Percentiles rank a stretch among this genome's conserved stretches.
phyloP scores from a whole-genome alignment of 2,113 vertebrate genomes.

The Ailurus styani region DNA sequence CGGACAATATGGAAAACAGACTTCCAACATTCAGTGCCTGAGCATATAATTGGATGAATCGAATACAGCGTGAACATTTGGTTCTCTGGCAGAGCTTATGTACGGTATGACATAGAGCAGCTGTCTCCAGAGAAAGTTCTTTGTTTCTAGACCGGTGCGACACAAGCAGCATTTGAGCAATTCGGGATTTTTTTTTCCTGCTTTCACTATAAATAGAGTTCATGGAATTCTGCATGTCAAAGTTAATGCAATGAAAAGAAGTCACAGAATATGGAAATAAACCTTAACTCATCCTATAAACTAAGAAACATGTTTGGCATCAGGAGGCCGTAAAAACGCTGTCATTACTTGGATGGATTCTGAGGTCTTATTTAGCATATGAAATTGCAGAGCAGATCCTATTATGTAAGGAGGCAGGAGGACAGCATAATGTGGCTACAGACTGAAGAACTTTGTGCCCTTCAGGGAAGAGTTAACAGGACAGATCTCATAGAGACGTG shows the following conservation, averaged over 20 bases:
- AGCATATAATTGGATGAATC: neutral
- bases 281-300: conserved; percentile 36
- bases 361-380: conserved; percentile 54
- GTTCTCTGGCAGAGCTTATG: conserved; percentile 34
- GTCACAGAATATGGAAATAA: conserved; percentile 41
- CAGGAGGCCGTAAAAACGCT: neutral
- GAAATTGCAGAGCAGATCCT: conserved; percentile 57
- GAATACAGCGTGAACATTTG: conserved; percentile 43
- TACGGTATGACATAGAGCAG: conserved; percentile 60
- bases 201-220: conserved; percentile 70
- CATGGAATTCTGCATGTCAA: conserved; percentile 60
- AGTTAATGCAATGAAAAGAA: conserved; percentile 61
- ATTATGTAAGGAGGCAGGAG: conserved; percentile 63
- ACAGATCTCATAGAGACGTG: neutral
- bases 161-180: conserved; percentile 60
- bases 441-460: conserved; percentile 59
- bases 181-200: conserved; percentile 43
- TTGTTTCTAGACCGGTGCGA: conserved; percentile 50
- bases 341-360: conserved; percentile 25
- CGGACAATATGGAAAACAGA: conserved; percentile 23
- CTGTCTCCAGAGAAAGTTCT: conserved; percentile 63
- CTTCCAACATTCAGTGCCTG: neutral
- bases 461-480: conserved; percentile 56
- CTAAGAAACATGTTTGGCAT: conserved; percentile 49
- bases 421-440: neutral